Evolutionary conservation across 2,888 invertebrate genomes (phyloP).

Genomic region (Hyles lineata): DNA sequence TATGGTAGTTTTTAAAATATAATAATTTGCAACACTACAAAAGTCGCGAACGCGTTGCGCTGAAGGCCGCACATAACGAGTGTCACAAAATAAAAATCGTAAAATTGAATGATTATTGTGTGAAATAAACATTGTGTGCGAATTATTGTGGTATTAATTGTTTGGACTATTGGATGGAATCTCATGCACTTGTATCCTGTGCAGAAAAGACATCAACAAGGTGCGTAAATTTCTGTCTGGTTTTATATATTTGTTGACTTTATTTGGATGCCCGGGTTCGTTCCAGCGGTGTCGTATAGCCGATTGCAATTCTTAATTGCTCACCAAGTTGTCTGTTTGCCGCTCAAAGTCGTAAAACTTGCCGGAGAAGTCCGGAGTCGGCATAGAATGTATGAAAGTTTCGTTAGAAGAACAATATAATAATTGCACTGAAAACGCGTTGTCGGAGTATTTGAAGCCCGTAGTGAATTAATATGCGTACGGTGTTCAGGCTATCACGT

Average conservation of each 20-base stretch:
- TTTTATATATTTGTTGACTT: constrained; percentile 72
- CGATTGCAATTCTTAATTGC: constrained; percentile 46
- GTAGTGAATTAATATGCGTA: constrained; percentile 18
- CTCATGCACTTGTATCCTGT: constrained; percentile 45
- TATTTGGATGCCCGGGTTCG: constrained; percentile 72
- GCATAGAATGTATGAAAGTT: neutral
- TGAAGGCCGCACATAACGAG: constrained; percentile 60
- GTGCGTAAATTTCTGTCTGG: constrained; percentile 60
- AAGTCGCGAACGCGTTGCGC: constrained; percentile 52
- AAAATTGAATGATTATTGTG: constrained; percentile 72
- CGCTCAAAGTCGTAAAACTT: constrained; percentile 5
- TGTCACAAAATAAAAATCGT: constrained; percentile 70
- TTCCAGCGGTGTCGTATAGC: constrained; percentile 69
- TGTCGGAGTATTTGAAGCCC: constrained; percentile 9
- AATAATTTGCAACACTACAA: constrained; percentile 16
- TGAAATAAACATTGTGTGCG: constrained; percentile 65
- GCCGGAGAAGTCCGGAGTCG: neutral
- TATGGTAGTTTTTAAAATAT: constrained; percentile 18
- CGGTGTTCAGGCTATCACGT: constrained; percentile 23
- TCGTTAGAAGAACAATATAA: neutral
- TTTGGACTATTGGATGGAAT: constrained; percentile 69
- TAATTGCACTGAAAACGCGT: constrained; percentile 1
- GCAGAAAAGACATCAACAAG: constrained; percentile 60
- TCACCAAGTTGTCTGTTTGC: neutral
- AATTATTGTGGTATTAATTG: constrained; percentile 57